Percentiles rank a stretch among this genome's conserved stretches.
phyloP scores from a whole-genome alignment of 2,797 vertebrate species.

The Falco concolor region DNA sequence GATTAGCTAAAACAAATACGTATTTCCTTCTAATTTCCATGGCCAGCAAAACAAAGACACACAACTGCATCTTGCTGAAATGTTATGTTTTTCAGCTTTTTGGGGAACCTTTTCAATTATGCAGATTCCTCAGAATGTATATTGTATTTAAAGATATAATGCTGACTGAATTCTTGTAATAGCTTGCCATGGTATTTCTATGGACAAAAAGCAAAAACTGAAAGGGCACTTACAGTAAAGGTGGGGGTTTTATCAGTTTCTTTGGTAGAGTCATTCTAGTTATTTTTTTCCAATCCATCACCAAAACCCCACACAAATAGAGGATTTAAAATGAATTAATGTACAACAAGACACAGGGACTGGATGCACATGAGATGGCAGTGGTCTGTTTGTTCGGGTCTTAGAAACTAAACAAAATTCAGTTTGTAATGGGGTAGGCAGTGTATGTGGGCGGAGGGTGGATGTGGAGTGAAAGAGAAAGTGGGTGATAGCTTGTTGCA shows the following conservation, averaged over 20 bases:
- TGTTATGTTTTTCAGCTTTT: not conserved
- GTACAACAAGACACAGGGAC: not conserved
- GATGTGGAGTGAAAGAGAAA: not conserved
- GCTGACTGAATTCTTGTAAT: not conserved
- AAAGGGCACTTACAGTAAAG: not conserved
- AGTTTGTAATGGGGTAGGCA: not conserved
- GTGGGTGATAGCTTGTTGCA: not conserved
- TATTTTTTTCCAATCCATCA: not conserved
- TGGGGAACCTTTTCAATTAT: not conserved
- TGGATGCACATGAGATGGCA: not conserved
- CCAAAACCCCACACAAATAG: not conserved
- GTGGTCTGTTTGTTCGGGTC: not conserved
- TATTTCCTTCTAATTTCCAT: not conserved
- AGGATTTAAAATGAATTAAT: not conserved
- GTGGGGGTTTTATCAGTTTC: not conserved
- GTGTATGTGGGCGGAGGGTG: not conserved
- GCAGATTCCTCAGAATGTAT: not conserved
- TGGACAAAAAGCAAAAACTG: not conserved
- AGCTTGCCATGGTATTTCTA: not conserved
- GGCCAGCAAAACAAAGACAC: not conserved
- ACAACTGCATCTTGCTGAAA: not conserved
- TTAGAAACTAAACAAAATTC: not conserved
- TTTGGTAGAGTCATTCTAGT: not conserved
- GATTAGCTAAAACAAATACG: not conserved
- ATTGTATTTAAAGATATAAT: not conserved